A percentile compares a stretch with the other conserved stretches of the same genome.
phyloP scores from a whole-genome alignment of 2,113 vertebrate species.

The Pardalotus punctatus region DNA sequence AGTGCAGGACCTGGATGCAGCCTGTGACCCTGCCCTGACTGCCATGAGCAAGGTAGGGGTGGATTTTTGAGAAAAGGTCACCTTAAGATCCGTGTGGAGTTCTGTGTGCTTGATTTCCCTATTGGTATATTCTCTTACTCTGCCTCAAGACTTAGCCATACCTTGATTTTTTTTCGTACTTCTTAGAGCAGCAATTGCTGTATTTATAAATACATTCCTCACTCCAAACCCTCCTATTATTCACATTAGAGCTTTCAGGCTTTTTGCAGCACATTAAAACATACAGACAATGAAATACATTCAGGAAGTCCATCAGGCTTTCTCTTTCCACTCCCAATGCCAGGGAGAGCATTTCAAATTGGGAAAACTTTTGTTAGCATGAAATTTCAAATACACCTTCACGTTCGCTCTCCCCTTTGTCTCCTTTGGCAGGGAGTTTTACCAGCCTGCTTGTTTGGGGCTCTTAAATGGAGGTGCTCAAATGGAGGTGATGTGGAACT shows the following conservation, averaged over 20 bases:
- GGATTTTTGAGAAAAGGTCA: background rate
- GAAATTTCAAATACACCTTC: background rate
- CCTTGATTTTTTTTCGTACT: background rate
- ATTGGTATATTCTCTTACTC: background rate
- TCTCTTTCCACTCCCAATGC: background rate
- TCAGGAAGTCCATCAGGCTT: background rate
- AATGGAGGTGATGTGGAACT: background rate
- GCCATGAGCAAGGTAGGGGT: constrained; percentile 96
- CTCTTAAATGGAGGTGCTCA: background rate
- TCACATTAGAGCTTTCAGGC: background rate
- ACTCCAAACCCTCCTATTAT: background rate
- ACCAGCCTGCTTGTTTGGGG: background rate
- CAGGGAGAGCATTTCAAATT: background rate
- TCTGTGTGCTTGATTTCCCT: background rate
- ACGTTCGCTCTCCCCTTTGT: background rate
- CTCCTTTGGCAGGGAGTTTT: background rate
- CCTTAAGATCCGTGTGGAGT: background rate
- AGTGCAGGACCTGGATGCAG: constrained; percentile 95
- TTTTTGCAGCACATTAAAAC: background rate
- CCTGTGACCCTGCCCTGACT: constrained; percentile 94
- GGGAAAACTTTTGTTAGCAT: background rate
- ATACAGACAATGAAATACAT: background rate
- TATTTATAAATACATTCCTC: background rate
- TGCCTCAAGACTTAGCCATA: background rate
- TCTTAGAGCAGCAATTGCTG: background rate